phyloP scores from a whole-genome alignment of 92 coral and sea anemone genomes.

The Pocillopora meandrina region DNA sequence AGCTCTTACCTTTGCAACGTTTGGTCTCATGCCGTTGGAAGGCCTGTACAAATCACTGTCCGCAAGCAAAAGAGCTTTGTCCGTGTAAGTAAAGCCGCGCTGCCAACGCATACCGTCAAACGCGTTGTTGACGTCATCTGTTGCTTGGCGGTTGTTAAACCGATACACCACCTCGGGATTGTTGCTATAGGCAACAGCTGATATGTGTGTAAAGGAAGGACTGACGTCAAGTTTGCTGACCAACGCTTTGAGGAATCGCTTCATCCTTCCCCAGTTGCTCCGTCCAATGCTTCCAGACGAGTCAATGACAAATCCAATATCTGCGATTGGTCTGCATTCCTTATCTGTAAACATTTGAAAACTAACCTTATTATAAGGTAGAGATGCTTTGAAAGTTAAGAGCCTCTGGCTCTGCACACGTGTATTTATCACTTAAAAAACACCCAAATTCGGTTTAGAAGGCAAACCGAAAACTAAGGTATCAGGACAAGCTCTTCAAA shows the following conservation, averaged over 20 bases:
- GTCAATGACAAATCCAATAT: constrained; percentile 72
- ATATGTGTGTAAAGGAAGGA: constrained; percentile 59
- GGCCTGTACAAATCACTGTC: constrained; percentile 31
- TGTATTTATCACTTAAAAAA: too few species aligned
- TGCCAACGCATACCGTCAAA: constrained; percentile 39
- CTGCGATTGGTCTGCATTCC: constrained; percentile 56
- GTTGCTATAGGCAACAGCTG: constrained; percentile 70
- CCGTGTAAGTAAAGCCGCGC: constrained; percentile 43
- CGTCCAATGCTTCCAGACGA: constrained; percentile 76
- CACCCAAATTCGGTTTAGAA: too few species aligned
- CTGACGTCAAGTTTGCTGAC: constrained; percentile 63
- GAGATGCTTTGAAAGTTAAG: too few species aligned
- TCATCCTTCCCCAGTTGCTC: constrained; percentile 62
- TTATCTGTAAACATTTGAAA: constrained; percentile 23
- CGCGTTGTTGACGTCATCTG: constrained; percentile 4
- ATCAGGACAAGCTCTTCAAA: too few species aligned
- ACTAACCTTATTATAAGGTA: too few species aligned
- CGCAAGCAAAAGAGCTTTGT: constrained; percentile 38
- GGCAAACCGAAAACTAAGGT: too few species aligned
- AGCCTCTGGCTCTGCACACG: too few species aligned
- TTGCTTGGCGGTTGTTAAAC: constrained; percentile 45
- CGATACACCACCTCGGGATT: constrained; percentile 49
- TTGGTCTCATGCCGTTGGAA: constrained; percentile 37
- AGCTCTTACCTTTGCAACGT: constrained; percentile 29
- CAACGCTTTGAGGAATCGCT: constrained; percentile 58